Base-by-base conservation (phyloP, 1,140 invertebrate species). In the Zophobas atratus region DNA sequence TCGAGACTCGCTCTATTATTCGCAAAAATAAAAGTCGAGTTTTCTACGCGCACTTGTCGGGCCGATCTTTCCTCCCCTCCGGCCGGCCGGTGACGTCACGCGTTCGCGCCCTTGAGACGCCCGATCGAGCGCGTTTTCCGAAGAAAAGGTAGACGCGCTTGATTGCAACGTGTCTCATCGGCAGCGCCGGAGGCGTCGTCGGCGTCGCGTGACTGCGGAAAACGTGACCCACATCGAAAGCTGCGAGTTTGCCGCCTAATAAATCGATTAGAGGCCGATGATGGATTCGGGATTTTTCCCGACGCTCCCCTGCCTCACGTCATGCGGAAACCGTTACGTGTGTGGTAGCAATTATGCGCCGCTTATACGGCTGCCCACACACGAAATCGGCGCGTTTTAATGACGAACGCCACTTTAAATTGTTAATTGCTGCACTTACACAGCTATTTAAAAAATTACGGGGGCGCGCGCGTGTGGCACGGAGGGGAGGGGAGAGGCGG, bases 181-280 rank as follows among this genome's bases (percentile, higher is more conserved):
- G 38, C 38, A 39, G 49, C 49, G 49, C 2, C 49, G 49, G 49
- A n/a, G 49, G 49, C 49, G 60, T 38, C 60, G 60, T 67, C 60
- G 39, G 60, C 51, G 71, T 73, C 55, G 71, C 71, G 71, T 73
- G 71, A 73, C 71, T 73, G 71, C 71, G 39, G 49, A 55, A 56
- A 73, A 73, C 71, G 71, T 73, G 71, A 73, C 71, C 71, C 71
- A 73, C 71, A 73, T 73, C 32, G 39, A 73, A 55, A 73, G 32
- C 49, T 73, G 63, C 63, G 49, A 51, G 49, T 51, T 51, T 32
- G 60, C 60, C 60, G 60, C 20, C 60, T 67, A 67, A 60, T 60
- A 60, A 67, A 67, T 67, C 60, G 60, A 67, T 67, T 67, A 67
- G 43, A 67, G 35, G 6, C 60, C 60, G 60, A 43, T 41, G 39